Conservation (phyloP, 1,140 invertebrate genomes). For the Drosophila triauraria region DNA sequence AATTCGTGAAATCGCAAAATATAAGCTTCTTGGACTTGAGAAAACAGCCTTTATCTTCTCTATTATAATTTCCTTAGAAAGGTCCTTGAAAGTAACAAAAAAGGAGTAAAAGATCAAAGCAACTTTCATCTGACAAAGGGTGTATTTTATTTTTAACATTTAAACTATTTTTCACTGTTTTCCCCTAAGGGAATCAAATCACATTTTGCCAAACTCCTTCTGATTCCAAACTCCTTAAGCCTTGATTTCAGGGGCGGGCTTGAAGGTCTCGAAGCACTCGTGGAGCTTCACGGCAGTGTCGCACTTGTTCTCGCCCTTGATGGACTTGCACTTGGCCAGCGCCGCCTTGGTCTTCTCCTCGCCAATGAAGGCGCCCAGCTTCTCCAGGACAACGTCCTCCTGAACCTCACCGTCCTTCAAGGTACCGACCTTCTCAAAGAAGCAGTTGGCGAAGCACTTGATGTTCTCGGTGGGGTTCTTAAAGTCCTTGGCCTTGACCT, state of each 20-base stretch:
- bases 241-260: constrained; percentile 32
- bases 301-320: constrained; percentile 69
- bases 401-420: constrained; percentile 63
- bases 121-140: constrained; percentile 20
- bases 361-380: constrained; percentile 59
- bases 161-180: constrained; percentile 37
- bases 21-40: not conserved
- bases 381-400: constrained; percentile 61
- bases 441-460: constrained; percentile 76
- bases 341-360: constrained; percentile 71
- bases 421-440: constrained; percentile 69
- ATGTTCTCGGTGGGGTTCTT: constrained; percentile 70
- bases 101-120: not conserved
- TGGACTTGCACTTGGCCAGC: constrained; percentile 51
- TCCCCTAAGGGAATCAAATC: constrained; percentile 70
- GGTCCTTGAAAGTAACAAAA: no score
- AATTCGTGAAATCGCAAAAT: no score
- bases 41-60: not conserved
- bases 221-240: constrained; percentile 33
- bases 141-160: constrained; percentile 17
- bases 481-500: constrained; percentile 69
- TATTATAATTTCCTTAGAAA: not conserved
- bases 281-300: constrained; percentile 65
- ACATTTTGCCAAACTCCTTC: constrained; percentile 52
- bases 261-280: constrained; percentile 65